Evolutionary conservation across 2,797 vertebrate species (phyloP).

Genomic region (Clamator glandarius): DNA sequence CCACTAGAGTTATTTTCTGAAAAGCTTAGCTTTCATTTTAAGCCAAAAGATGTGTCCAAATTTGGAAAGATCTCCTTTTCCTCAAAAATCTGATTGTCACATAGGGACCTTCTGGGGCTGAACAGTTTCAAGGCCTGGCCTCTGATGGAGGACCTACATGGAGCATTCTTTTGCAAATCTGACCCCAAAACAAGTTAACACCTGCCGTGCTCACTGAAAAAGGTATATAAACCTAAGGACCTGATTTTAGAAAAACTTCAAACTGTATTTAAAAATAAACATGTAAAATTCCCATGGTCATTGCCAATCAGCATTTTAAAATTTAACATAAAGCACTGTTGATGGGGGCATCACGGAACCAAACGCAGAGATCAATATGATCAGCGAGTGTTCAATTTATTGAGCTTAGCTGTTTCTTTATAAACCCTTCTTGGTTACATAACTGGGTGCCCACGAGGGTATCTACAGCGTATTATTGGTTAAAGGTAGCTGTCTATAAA

Average conservation of each 20-base stretch:
- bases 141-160: background rate
- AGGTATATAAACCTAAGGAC: background rate
- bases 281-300: background rate
- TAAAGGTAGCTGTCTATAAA: no score
- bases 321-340: background rate
- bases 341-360: no score
- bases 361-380: no score
- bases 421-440: no score
- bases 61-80: background rate
- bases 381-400: no score
- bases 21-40: background rate
- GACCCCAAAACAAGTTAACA: background rate
- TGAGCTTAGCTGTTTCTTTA: no score
- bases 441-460: no score
- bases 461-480: no score
- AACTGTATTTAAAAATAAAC: background rate
- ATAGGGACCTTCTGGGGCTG: background rate
- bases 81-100: background rate
- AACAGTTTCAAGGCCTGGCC: background rate
- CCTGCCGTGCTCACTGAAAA: background rate
- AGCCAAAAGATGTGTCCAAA: background rate
- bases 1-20: background rate
- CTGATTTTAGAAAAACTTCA: background rate
- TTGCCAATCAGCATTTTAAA: background rate
- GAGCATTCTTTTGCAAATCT: background rate